Conservation (phyloP, 2,888 invertebrate genomes). For the Nudaria mundana region DNA sequence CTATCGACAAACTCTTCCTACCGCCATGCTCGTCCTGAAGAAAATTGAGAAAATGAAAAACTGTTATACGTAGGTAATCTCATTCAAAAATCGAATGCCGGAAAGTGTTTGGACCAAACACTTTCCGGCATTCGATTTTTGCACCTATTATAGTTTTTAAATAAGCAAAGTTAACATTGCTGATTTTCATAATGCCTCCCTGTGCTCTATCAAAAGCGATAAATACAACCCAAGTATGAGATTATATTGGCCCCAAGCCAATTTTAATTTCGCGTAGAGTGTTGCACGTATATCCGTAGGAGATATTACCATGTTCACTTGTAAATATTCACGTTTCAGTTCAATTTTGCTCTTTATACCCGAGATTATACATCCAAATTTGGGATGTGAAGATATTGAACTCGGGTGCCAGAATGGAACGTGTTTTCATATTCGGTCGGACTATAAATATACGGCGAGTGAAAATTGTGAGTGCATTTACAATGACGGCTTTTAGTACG, state of each 20-base stretch:
- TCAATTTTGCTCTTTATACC: slow-evolving; percentile 36
- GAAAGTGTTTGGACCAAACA: too few species aligned
- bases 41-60: too few species aligned
- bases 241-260: slow-evolving; percentile 69
- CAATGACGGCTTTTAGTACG: slow-evolving; percentile 15
- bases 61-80: too few species aligned
- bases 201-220: slow-evolving; percentile 39
- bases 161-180: slow-evolving; percentile 12
- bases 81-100: too few species aligned
- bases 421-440: slow-evolving; percentile 27
- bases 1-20: too few species aligned
- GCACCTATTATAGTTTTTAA: too few species aligned
- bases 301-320: slow-evolving; percentile 45
- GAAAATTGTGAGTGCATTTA: slow-evolving; percentile 29
- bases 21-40: too few species aligned
- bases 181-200: slow-evolving; percentile 33
- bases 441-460: slow-evolving; percentile 14
- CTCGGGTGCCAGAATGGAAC: slow-evolving; percentile 4
- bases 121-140: too few species aligned
- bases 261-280: slow-evolving; percentile 66
- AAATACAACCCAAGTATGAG: slow-evolving; percentile 55
- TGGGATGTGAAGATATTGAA: slow-evolving; percentile 24
- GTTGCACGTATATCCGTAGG: slow-evolving; percentile 50
- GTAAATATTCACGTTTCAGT: slow-evolving; percentile 45
- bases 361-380: slow-evolving; percentile 25